phyloP scores from a whole-genome alignment of 2,113 vertebrate species.

The Corvus cornix region DNA sequence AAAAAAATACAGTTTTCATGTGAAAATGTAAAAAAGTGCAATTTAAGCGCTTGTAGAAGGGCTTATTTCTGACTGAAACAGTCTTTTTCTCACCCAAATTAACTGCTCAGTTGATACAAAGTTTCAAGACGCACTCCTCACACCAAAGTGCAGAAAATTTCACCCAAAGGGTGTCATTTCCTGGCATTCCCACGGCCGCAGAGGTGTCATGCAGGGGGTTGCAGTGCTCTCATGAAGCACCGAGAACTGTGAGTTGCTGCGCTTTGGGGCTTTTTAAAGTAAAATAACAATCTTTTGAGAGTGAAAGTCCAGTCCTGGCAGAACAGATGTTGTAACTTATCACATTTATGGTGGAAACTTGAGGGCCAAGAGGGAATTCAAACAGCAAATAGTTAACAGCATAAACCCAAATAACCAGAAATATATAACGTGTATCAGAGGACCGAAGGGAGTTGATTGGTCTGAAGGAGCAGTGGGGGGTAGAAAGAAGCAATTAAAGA shows the following conservation, averaged over 20 bases:
- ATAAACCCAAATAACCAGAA: slow-evolving; percentile 53
- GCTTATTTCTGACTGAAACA: not conserved
- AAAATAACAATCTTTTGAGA: slow-evolving; percentile 5
- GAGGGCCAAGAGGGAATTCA: slow-evolving; percentile 56
- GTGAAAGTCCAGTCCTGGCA: slow-evolving; percentile 42
- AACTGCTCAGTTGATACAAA: not conserved
- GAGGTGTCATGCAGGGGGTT: not conserved
- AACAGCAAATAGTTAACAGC: slow-evolving; percentile 54
- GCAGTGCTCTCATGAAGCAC: not conserved
- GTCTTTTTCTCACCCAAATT: not conserved
- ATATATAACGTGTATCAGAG: slow-evolving; percentile 44
- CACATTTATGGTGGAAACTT: slow-evolving; percentile 62
- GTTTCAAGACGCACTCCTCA: not conserved
- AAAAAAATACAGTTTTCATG: not conserved
- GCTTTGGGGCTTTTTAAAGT: not conserved
- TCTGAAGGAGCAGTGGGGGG: not conserved
- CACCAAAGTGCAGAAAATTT: not conserved
- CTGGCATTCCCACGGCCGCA: rapidly evolving
- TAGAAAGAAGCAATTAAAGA: slow-evolving; percentile 8
- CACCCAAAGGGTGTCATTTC: not conserved
- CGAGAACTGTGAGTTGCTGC: rapidly evolving
- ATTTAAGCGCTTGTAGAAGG: not conserved
- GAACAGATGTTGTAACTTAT: slow-evolving; percentile 67
- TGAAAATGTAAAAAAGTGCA: not conserved
- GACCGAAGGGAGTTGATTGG: slow-evolving; percentile 9